Conservation (phyloP, 2,797 vertebrate species). For the Orientallactaga sibirica region DNA sequence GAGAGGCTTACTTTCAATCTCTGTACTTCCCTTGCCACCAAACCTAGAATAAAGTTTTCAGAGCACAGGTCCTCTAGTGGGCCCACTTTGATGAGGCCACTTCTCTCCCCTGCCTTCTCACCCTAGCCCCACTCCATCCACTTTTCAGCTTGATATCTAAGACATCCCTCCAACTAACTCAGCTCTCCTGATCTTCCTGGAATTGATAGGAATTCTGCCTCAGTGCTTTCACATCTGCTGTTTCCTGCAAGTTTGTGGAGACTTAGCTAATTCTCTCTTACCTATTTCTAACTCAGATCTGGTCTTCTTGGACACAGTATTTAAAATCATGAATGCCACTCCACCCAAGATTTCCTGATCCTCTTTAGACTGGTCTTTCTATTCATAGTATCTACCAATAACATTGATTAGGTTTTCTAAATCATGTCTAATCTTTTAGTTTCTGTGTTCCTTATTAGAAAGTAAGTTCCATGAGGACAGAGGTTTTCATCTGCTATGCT, state of each 20-base stretch:
- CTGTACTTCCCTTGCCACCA: neutral
- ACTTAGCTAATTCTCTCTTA: neutral
- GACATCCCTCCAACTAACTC: neutral
- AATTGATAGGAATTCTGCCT: neutral
- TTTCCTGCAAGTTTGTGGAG: slow-evolving; percentile 3
- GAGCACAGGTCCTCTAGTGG: too few relatives aligned
- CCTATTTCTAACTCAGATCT: neutral
- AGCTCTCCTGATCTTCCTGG: neutral
- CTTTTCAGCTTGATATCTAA: neutral
- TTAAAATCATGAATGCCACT: neutral
- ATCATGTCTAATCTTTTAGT: neutral
- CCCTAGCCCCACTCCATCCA: too few relatives aligned
- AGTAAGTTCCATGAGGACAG: neutral
- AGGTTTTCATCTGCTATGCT: slow-evolving; percentile 23
- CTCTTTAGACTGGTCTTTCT: neutral
- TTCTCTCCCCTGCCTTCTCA: neutral
- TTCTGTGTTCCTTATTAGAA: neutral
- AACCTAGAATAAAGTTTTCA: neutral
- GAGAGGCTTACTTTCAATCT: neutral
- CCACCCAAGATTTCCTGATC: too few relatives aligned
- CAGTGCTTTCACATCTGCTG: neutral
- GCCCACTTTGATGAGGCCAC: neutral
- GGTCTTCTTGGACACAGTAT: slow-evolving; percentile 3
- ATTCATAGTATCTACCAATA: neutral
- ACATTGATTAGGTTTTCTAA: neutral